Percentiles rank a stretch among this genome's conserved stretches.
Conservation (phyloP, 2,888 invertebrate genomes). For the Pseudococcus longispinus region DNA sequence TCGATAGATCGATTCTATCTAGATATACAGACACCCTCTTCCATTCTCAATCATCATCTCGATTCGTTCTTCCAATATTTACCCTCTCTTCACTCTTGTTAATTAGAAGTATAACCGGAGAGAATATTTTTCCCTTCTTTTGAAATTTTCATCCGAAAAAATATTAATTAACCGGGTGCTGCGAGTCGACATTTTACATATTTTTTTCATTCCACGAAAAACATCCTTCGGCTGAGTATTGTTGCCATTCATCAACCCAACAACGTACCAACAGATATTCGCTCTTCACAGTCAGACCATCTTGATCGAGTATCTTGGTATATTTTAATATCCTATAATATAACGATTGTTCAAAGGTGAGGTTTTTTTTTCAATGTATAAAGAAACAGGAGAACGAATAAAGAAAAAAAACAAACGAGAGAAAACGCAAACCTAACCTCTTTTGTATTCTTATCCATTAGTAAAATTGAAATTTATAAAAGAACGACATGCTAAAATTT, state of each 20-base stretch:
- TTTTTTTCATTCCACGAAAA: not conserved
- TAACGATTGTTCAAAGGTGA: conserved; percentile 23
- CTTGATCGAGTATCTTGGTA: conserved; percentile 28
- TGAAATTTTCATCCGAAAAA: not conserved
- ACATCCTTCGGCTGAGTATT: not conserved
- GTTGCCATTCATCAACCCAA: not conserved
- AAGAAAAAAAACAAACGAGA: conserved; percentile 4
- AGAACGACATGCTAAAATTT: conserved; percentile 39
- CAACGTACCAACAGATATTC: not conserved
- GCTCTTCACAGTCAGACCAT: not conserved
- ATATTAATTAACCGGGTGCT: not conserved
- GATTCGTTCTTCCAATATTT: not conserved
- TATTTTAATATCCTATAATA: conserved; percentile 30
- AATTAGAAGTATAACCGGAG: not conserved
- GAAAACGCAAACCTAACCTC: conserved; percentile 43
- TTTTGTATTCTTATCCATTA: conserved; percentile 53
- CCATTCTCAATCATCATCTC: not conserved
- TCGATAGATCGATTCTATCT: not conserved
- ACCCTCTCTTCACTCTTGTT: not conserved
- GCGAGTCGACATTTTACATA: not conserved
- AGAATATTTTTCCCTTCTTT: not conserved
- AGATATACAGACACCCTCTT: not conserved
- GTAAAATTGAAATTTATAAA: conserved; percentile 53
- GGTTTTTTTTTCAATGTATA: not conserved
- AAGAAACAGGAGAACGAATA: not conserved